Evolutionary conservation across 1,140 invertebrate genomes (phyloP), one percentile per base, ranked within the genome.

Genomic region (Eupristina koningsbergeri): DNA sequence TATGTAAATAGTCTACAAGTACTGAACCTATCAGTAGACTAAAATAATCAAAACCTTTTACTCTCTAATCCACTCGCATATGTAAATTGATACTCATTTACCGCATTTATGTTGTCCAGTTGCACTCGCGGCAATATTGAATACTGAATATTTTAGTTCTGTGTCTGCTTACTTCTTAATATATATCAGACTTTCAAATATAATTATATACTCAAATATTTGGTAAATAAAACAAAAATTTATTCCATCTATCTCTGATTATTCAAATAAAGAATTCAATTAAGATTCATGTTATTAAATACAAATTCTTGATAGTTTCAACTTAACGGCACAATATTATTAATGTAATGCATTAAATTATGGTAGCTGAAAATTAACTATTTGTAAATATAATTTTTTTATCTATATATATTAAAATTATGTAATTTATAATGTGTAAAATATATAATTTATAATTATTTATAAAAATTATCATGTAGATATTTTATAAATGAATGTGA

Each of bases 41-140:
- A 58, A 77, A 78, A 71, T 75, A 77, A 83, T 82, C 71, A 77
- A 77, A 76, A 50, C 73, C 58, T 41, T 77, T 69, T 83, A 34
- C 61, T 29, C 63, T 71, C 61, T 26, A 69, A 58, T 83, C 41
- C n/a, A 83, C 45, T 83, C 71, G 50, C 39, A 15, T 39, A 75
- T 75, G 58, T 75, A 81, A 81, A 81, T 81, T 81, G 39, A 81
- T 64, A 50, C 71, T 75, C 53, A 39, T 75, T 75, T 75, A 41
- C 58, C 19, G 36, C 63, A 50, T 69, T 47, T 80, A 80, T 69
- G 63, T 47, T 69, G 45, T 69, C 29, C 61, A 47, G 61, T 80
- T 80, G 58, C 36, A 1, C 58, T 78, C 58, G 22, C 22, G 22
- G 61, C 58, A 79, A 31, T 34, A 45, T 47, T 53, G 6, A 39